Conservation (phyloP, 2,888 invertebrate species). For the Drosophila emarginata region DNA sequence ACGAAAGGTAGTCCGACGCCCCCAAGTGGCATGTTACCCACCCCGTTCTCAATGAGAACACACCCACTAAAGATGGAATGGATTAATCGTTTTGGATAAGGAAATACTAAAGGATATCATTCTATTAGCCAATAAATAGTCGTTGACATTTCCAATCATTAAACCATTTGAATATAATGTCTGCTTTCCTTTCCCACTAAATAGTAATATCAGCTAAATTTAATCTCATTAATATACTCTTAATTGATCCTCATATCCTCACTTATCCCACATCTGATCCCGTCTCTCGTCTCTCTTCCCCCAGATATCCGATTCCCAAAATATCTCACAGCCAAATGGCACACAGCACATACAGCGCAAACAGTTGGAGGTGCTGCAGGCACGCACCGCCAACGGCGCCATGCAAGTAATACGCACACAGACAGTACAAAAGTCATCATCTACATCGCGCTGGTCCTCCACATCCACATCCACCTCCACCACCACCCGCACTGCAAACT, state of each 20-base stretch:
- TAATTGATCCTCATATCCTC: conserved; percentile 11
- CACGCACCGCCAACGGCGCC: conserved; percentile 85
- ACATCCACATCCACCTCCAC: conserved; percentile 61
- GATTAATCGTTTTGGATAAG: neutral
- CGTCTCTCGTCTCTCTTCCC: conserved; percentile 57
- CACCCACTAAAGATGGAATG: neutral
- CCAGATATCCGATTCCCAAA: conserved; percentile 83
- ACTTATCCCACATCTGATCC: conserved; percentile 49
- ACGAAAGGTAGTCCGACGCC: neutral
- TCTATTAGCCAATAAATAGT: no score
- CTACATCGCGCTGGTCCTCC: conserved; percentile 81
- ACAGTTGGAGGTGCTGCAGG: conserved; percentile 88
- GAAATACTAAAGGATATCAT: neutral
- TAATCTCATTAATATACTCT: conserved; percentile 4
- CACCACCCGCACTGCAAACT: conserved; percentile 55
- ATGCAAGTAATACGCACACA: conserved; percentile 88
- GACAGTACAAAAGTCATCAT: conserved; percentile 82
- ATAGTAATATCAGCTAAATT: neutral
- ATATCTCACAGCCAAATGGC: conserved; percentile 82
- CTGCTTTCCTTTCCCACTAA: neutral
- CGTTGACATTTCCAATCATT: neutral
- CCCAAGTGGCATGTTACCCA: neutral
- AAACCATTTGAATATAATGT: neutral
- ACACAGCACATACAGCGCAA: conserved; percentile 82
- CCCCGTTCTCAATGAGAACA: neutral